Percentiles rank a stretch among this genome's conserved stretches.
Conservation (phyloP, 1,140 invertebrate genomes). For the Neomicropteryx cornuta region DNA sequence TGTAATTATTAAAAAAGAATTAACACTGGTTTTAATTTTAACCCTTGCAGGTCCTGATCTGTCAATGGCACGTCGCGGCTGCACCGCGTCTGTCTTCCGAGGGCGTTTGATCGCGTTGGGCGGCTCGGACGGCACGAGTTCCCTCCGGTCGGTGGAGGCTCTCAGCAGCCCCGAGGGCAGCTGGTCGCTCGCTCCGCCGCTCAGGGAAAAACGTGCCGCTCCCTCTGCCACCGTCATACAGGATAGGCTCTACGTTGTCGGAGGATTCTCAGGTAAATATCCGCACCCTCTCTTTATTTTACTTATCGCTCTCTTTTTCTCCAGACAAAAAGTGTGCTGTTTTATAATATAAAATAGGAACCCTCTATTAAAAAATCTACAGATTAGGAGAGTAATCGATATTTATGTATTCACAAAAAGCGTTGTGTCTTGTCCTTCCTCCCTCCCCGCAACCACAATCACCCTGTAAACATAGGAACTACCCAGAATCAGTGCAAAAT, state of each 20-base stretch:
- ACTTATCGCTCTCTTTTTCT: conserved; percentile 3
- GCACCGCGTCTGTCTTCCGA: conserved; percentile 50
- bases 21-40: background rate
- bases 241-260: conserved; percentile 63
- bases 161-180: conserved; percentile 22
- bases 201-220: conserved; percentile 57
- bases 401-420: too few relatives aligned
- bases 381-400: too few relatives aligned
- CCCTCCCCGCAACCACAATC: background rate
- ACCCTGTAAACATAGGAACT: too few relatives aligned
- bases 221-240: conserved; percentile 60
- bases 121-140: conserved; percentile 62
- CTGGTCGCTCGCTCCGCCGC: conserved; percentile 46
- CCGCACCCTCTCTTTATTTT: background rate
- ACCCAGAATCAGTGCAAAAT: too few relatives aligned
- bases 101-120: conserved; percentile 55
- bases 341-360: too few relatives aligned
- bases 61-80: conserved; percentile 48
- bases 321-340: too few relatives aligned
- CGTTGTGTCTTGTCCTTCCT: too few relatives aligned
- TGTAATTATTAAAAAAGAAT: background rate
- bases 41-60: conserved; percentile 32
- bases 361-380: too few relatives aligned
- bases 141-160: conserved; percentile 43
- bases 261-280: conserved; percentile 58